Base-by-base conservation (phyloP, 1,140 invertebrate genomes). In the Thaumetopoea pityocampa region DNA sequence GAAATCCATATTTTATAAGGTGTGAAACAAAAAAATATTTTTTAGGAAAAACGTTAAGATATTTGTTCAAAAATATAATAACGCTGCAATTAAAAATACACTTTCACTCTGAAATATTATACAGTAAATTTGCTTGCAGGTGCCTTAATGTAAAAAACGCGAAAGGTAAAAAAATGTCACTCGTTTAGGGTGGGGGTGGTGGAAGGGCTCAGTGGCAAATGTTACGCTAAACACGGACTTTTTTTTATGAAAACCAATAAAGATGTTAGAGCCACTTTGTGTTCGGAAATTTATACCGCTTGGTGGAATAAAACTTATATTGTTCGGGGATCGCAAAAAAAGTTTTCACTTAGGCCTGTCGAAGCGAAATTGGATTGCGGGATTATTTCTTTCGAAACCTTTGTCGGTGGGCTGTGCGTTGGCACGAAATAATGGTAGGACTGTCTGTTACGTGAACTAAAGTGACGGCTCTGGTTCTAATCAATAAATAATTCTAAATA, bases 201-300 rank as follows among this genome's bases (percentile, higher is more conserved):
- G 19, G 28, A 49, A 68, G 60, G 41, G 56, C 42, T 47, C 58
- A 57, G 51, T 58, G 56, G 53, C 34, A 54, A 67, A 76, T 64
- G 62, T 69, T 74, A 68, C 64, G 68, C 69, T 66, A 71, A 69
- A 60, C 56, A 38, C 45, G 58, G 59, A 62, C 61, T 66, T 78
- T 68, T 78, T n/a, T 81, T 77, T 83, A 83, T 83, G 79, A 80
- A 80, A 79, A 77, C 67, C 77, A 79, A 81, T 83, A 83, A 83
- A 80, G 72, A 72, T 70, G 72, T 73, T 76, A 70, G 65, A 77
- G 72, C 63, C 78, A 83, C 79, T 83, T 83, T 83, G 76, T 79
- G 67, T 74, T 79, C 68, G 68, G 57, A 62, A 83, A 79, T 83
- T 83, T 80, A 83, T 83, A 72, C 72, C 68, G 71, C 65, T 80